Base-by-base conservation (phyloP, 2,797 vertebrate genomes). In the Catostomus latipinnis region DNA sequence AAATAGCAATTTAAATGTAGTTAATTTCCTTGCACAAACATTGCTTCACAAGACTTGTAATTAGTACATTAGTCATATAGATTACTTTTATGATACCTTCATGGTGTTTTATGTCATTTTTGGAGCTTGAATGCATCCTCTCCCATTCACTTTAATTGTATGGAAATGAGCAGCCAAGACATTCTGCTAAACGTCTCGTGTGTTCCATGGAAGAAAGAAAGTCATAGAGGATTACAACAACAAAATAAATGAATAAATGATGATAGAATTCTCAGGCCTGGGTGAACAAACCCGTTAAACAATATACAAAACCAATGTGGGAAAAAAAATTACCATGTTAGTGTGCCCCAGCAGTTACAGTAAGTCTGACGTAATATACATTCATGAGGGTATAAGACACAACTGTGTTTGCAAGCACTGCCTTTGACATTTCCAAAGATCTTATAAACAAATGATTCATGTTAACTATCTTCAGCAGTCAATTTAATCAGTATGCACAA, bases 361-460 rank as follows among this genome's bases (percentile, higher is more conserved):
- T 34, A 34, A 34, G 34, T 34, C 34, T 34, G 34, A 34, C 4
- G 34, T 34, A 34, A 34, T 34, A 34, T 34, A 3, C 34, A 34
- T 34, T 34, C 34, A 34, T 34, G 34, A 34, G 34, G 34, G 2
- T 34, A 34, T 34, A 34, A 34, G 34, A 34, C 34, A 34, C 34
- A 34, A 34, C 34, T 34, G 34, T 34, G 34, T 34, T 34, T 34
- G 34, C 34, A 34, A 34, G 34, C 2, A 8, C 45, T 43, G 46
- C 43, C 53, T 69, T 73, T 80, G 52, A 54, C 49, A 58, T 56
- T 68, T 80, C 48, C 66, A 13, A 22, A 14, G 8, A 34, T 8
- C n/a, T 49, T 22, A 66, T 72, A 80, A 74, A 70, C 81, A 16
- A 52, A 13, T 63, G 62, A 57, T 61, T 81, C 18, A 69, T 13